Evolutionary conservation across 2,888 invertebrate species (phyloP).

Genomic region (Euspilapteryx auroguttella): DNA sequence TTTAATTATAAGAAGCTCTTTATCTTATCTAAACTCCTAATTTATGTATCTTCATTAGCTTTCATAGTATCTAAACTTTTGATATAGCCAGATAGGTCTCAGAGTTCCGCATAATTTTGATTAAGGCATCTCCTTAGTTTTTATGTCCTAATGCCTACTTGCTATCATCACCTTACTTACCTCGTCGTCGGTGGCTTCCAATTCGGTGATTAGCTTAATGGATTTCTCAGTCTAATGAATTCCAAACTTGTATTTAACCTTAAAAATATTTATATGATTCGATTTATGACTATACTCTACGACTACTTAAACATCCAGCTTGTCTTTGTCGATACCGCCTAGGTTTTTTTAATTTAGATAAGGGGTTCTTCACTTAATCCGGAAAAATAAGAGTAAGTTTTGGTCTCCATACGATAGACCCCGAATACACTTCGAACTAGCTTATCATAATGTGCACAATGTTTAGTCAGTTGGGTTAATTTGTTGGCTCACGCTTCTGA

Average conservation of each 20-base stretch:
- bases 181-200: slow-evolving; percentile 27
- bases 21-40: slow-evolving; percentile 40
- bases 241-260: slow-evolving; percentile 40
- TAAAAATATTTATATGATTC: slow-evolving; percentile 39
- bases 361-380: too few species aligned
- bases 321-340: slow-evolving; percentile 12
- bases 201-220: slow-evolving; percentile 49
- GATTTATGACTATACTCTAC: slow-evolving; percentile 28
- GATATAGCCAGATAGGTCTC: slow-evolving; percentile 11
- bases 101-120: slow-evolving; percentile 50
- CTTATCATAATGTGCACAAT: too few species aligned
- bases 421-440: too few species aligned
- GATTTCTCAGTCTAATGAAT: slow-evolving; percentile 51
- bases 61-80: slow-evolving; percentile 26
- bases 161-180: slow-evolving; percentile 50
- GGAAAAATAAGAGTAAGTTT: too few species aligned
- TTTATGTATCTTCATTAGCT: slow-evolving; percentile 32
- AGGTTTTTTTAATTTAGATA: slow-evolving; percentile 11
- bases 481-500: too few species aligned
- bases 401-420: too few species aligned
- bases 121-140: slow-evolving; percentile 38
- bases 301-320: slow-evolving; percentile 16
- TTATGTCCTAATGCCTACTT: slow-evolving; percentile 47
- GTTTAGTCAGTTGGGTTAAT: too few species aligned
- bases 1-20: too few species aligned